These are phyloP conservation scores for Apoda limacodes DNA, from an alignment of 2,888 invertebrate genomes.

Conservation along the genomic window DNA sequence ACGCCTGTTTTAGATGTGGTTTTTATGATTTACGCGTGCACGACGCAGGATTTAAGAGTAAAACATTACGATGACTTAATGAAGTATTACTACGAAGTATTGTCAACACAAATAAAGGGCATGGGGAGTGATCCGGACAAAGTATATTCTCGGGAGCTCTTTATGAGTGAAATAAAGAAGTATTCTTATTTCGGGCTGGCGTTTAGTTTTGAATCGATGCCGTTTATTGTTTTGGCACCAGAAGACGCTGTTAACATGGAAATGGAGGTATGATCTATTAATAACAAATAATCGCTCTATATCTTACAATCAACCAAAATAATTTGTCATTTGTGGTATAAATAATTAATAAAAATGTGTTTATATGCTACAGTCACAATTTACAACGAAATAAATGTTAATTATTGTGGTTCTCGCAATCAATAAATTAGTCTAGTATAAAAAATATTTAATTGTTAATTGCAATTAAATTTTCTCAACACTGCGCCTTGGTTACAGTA, in stretches of 20 bases:
- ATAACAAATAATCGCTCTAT: too few relatives aligned
- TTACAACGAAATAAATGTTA: too few relatives aligned
- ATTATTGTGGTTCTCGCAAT: too few relatives aligned
- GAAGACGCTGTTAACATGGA: conserved; percentile 71
- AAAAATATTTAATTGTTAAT: too few relatives aligned
- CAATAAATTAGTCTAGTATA: too few relatives aligned
- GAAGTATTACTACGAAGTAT: conserved; percentile 69
- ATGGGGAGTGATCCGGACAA: conserved; percentile 71
- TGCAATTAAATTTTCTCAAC: too few relatives aligned
- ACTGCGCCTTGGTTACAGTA: too few relatives aligned
- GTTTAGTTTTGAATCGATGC: conserved; percentile 72
- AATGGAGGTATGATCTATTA: conserved; percentile 62
- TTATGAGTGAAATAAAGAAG: conserved; percentile 66
- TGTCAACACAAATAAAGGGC: conserved; percentile 62
- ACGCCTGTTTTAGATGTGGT: conserved; percentile 70
- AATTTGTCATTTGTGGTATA: too few relatives aligned
- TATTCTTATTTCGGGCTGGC: conserved; percentile 68
- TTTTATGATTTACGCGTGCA: conserved; percentile 70
- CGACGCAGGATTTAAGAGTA: conserved; percentile 66
- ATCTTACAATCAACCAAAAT: too few relatives aligned
- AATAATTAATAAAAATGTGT: too few relatives aligned
- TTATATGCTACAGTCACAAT: too few relatives aligned
- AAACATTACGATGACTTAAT: conserved; percentile 71
- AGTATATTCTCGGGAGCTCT: conserved; percentile 61
- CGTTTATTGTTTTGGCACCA: conserved; percentile 66